phyloP scores from a whole-genome alignment of 2,797 vertebrate genomes.

The Perodicticus potto region DNA sequence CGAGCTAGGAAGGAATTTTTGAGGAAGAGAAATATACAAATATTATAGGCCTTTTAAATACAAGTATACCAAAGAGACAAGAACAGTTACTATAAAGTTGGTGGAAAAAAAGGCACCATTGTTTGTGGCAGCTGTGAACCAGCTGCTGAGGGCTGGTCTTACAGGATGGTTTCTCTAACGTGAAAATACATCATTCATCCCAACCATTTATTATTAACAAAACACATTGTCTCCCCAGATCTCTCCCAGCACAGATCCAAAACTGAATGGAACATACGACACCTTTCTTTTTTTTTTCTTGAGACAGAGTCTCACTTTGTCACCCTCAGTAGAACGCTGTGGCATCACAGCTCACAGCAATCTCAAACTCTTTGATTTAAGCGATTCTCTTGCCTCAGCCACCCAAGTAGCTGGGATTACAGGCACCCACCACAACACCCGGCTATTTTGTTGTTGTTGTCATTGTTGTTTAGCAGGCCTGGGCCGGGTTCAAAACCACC shows the following conservation, averaged over 20 bases:
- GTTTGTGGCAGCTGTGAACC: constrained; percentile 43
- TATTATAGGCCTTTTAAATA: neutral
- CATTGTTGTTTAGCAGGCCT: too few relatives aligned
- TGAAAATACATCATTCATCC: constrained; percentile 46
- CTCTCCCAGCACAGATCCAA: neutral
- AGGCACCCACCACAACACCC: too few relatives aligned
- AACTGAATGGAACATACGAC: neutral
- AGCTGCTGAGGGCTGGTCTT: constrained; percentile 19
- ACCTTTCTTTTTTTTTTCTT: neutral
- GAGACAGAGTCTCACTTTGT: too few relatives aligned
- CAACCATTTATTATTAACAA: constrained; percentile 40
- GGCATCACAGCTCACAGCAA: too few relatives aligned
- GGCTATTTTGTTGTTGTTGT: too few relatives aligned
- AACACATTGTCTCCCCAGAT: neutral
- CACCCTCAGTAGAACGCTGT: too few relatives aligned
- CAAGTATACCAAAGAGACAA: neutral
- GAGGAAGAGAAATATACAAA: constrained; percentile 48
- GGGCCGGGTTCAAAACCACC: too few relatives aligned
- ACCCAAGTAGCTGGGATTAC: too few relatives aligned
- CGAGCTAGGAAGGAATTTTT: constrained; percentile 31
- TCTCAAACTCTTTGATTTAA: too few relatives aligned
- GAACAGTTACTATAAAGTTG: neutral
- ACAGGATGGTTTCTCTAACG: neutral
- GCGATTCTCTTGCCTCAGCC: too few relatives aligned
- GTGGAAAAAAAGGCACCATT: neutral